Base-by-base conservation (phyloP, 2,888 invertebrate species). In the Chironomus tentans region DNA sequence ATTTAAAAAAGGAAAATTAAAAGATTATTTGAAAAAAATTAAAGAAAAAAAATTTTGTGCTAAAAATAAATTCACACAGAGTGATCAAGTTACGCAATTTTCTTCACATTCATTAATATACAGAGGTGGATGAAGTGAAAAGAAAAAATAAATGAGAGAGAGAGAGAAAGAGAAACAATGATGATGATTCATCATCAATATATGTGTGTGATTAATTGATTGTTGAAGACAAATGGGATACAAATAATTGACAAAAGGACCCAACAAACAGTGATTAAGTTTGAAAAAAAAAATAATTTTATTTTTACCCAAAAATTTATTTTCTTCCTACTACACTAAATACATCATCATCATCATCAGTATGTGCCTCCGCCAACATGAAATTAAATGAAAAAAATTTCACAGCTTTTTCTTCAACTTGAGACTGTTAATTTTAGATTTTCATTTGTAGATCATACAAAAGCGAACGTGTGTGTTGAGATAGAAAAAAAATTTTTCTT, bases 31-130 rank as follows among this genome's bases (percentile, higher is more conserved):
- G 48, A 76, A 76, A 38, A 76, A 46, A 69, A 38, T 74, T 65
- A 28, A 68, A 68, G 3, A 62, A 76, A 76, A 65, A 38, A 38
- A 38, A 38, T 10, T 38, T 38, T 38, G 76, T 76, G 76, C 76
- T 76, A 76, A 76, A 76, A 76, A 76, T 68, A 68, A 69, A 76
- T 50, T 48, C 13, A 50, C 28, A 68, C 6, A 18, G 18, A 76
- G 76, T 76, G 76, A 76, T 76, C 69, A 68, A 76, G 76, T 76
- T 76, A 76, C 76, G 76, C 69, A 76, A 76, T 74, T 74, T 74
- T 73, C 38, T 56, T 56, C 56, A 56, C 56, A 56, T 56, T 18
- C 13, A 15, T 46, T 18, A 65, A n/a, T 65, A 74, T 6, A 21
- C 74, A 68, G 74, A 65, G 68, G 28, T 65, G 65, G 68, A 74